Evolutionary conservation across 2,113 vertebrate species (phyloP), one percentile per base, ranked within the genome.

Genomic region (Mixornis gularis): DNA sequence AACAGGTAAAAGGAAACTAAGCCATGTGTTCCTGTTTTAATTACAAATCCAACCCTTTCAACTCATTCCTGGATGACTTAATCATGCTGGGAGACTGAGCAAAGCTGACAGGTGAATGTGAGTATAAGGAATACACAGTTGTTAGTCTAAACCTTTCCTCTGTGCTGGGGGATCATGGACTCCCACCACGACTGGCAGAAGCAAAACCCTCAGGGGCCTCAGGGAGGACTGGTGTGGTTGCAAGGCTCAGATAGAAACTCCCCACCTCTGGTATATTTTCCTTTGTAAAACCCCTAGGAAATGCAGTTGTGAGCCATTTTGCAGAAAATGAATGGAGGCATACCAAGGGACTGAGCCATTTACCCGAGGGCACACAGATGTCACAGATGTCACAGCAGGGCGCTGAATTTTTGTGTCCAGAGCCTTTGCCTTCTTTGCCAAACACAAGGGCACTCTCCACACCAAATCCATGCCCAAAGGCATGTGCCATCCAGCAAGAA

Each of bases 31-130:
- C 83, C 19, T 1, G 3, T 34, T 79, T 48, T 85, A 90, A 83
- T 79, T 95, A 77, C 58, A 84, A 80, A 69, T 48, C 34, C 29
- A 85, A 36, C 30, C 52, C 71, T 73, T 81, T 92, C 51, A 76
- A 52, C 71, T 64, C 58, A 52, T 66, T 58, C 63, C 70, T 89
- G 56, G 60, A 76, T 88, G 93, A 89, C 58, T 91, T 79, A 89
- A 87, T 66, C 73, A 52, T 17, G 72, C 52, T 62, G 60, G 29
- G 56, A 79, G 62, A 19, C 49, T 55, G 43, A 85, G 53, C 48
- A 41, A 89, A 78, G 81, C 69, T 78, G 77, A 80, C 87, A 87
- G 94, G 93, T 73, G 68, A 52, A 48, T 66, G 73, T 49, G 77
- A 82, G 64, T 29, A 4, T 11, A 40, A 65, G 80, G 60, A 89